Conservation (phyloP, 2,113 vertebrate species). For the Mustela nigripes region DNA sequence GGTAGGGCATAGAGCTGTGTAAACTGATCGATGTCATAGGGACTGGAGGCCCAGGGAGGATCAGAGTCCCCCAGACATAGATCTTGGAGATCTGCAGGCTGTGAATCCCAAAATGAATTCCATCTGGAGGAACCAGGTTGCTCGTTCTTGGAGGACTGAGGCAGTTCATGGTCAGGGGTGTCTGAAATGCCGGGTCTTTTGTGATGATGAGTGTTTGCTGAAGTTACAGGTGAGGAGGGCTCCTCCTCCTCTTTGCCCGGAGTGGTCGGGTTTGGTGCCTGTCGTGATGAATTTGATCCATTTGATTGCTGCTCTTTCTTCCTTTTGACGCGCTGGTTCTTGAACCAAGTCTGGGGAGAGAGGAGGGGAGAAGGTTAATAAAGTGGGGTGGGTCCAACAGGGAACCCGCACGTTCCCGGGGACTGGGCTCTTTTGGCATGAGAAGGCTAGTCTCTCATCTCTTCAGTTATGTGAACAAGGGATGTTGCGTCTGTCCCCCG, state of each 20-base stretch:
- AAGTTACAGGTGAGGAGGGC: accelerated
- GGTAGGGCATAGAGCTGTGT: background rate
- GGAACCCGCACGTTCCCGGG: background rate
- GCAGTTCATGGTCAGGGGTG: accelerated
- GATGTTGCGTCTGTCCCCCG: background rate
- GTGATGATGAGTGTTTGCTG: accelerated
- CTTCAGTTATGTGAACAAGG: background rate
- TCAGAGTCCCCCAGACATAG: background rate
- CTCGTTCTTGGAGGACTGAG: accelerated
- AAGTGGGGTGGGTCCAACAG: background rate
- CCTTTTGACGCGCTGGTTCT: background rate
- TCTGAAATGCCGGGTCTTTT: accelerated
- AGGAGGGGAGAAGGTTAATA: background rate
- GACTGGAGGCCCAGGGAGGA: background rate
- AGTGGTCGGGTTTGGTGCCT: accelerated
- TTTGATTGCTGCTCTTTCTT: background rate
- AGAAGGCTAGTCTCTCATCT: background rate
- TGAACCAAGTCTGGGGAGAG: constrained; percentile 54
- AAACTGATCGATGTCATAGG: background rate
- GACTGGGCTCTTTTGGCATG: background rate
- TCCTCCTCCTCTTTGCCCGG: background rate
- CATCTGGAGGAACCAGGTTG: background rate
- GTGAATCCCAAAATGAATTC: background rate
- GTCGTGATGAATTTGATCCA: too few relatives aligned
- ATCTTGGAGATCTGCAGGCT: too few relatives aligned